Evolutionary conservation across 2,113 vertebrate species (phyloP).

Genomic region (Sorex fumeus): DNA sequence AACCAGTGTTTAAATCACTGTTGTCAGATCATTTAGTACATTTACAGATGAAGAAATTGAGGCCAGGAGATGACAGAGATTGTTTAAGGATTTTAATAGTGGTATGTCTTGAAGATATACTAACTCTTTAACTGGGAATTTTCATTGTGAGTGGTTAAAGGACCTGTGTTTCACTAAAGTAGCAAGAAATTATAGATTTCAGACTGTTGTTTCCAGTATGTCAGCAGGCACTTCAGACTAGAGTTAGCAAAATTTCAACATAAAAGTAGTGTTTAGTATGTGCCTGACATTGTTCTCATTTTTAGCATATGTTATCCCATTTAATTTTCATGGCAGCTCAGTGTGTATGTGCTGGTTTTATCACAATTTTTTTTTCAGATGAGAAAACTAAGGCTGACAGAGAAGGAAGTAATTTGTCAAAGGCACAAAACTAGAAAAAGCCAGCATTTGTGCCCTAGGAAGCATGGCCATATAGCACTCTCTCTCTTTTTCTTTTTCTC

Average conservation of each 20-base stretch:
- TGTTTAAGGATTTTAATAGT: conserved; percentile 18
- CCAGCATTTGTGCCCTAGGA: background rate
- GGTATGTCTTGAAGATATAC: conserved; percentile 31
- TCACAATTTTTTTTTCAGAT: conserved; percentile 14
- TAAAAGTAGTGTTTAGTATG: background rate
- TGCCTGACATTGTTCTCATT: conserved; percentile 22
- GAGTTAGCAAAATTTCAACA: conserved; percentile 34
- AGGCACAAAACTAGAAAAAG: conserved; percentile 8
- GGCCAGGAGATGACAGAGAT: background rate
- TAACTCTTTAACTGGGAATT: conserved; percentile 15
- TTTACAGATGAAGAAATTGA: conserved; percentile 25
- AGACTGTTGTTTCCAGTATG: conserved; percentile 36
- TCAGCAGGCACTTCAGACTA: conserved; percentile 8
- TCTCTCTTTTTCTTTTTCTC: too few species aligned
- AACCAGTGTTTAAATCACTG: conserved; percentile 34
- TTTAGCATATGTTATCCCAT: conserved; percentile 40
- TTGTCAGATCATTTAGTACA: background rate
- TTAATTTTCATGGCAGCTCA: conserved; percentile 35
- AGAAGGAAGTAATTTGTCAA: conserved; percentile 15
- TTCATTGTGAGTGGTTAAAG: conserved; percentile 15
- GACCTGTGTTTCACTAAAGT: background rate
- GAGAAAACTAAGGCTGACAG: conserved; percentile 38
- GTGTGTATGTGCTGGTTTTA: conserved; percentile 17
- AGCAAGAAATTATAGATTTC: conserved; percentile 6
- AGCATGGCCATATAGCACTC: too few species aligned